phyloP scores from a whole-genome alignment of 2,888 invertebrate species.

The Teleiodes luculella region DNA sequence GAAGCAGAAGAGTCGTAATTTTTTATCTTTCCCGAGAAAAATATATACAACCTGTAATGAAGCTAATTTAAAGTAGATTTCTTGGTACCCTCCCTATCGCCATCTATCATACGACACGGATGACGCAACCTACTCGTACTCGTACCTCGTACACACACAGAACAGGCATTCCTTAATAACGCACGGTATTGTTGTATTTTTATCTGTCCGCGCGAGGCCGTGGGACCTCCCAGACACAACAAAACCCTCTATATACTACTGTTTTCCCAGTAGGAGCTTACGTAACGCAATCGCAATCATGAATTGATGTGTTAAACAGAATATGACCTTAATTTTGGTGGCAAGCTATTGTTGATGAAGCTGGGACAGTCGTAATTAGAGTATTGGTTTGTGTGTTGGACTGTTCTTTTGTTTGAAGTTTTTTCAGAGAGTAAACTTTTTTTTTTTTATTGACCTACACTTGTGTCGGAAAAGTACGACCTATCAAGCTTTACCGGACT shows the following conservation, averaged over 20 bases:
- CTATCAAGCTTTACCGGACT: too few relatives aligned
- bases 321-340: slow-evolving; percentile 2
- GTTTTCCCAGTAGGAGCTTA: neutral
- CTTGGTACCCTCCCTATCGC: too few relatives aligned
- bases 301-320: slow-evolving; percentile 4
- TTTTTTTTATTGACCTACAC: too few relatives aligned
- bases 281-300: neutral
- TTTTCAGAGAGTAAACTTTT: too few relatives aligned
- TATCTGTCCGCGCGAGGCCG: slow-evolving; percentile 16
- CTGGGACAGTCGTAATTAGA: neutral
- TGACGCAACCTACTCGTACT: neutral
- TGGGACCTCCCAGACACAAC: slow-evolving; percentile 14
- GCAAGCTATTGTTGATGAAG: neutral
- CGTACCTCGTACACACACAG: too few relatives aligned
- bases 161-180: slow-evolving; percentile 15
- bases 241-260: neutral
- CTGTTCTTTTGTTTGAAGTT: neutral
- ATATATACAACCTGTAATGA: too few relatives aligned
- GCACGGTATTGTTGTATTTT: slow-evolving; percentile 20
- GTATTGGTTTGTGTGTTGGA: neutral
- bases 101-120: neutral
- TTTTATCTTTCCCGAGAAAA: too few relatives aligned
- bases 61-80: too few relatives aligned
- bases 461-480: too few relatives aligned
- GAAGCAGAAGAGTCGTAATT: too few relatives aligned